These are phyloP conservation scores for Megalopta genalis DNA, from an alignment of 1,140 invertebrate genomes.

Conservation along the genomic window DNA sequence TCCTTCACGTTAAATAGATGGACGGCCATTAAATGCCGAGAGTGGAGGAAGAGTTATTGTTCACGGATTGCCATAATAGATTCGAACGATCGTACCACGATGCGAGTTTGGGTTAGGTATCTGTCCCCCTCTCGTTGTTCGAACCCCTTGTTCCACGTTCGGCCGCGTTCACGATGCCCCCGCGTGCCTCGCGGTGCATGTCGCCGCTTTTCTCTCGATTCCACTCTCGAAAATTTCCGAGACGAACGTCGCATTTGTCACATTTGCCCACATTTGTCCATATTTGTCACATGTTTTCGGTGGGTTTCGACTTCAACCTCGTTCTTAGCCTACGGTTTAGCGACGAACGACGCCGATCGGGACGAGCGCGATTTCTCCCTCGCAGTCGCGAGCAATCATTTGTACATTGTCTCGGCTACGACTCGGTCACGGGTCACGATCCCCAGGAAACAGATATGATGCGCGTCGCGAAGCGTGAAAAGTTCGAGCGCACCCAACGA, in stretches of 20 bases:
- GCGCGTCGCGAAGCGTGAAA: constrained; percentile 76
- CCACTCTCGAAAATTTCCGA: too few species aligned
- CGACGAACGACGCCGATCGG: neutral
- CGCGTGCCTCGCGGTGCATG: neutral
- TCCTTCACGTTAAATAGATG: constrained; percentile 78
- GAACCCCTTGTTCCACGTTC: neutral
- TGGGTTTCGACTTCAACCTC: too few species aligned
- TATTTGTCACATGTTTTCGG: too few species aligned
- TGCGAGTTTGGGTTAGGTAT: neutral
- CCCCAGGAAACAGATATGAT: constrained; percentile 76
- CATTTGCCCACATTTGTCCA: too few species aligned
- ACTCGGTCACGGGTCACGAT: constrained; percentile 58
- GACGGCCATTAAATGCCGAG: constrained; percentile 75
- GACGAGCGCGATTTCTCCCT: constrained; percentile 22
- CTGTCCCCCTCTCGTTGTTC: neutral
- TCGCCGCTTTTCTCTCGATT: neutral
- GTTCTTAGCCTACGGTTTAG: neutral
- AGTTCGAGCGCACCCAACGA: constrained; percentile 68
- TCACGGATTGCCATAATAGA: constrained; percentile 76
- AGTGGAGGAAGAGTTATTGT: constrained; percentile 78
- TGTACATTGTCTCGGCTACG: constrained; percentile 57
- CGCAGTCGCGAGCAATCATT: constrained; percentile 35
- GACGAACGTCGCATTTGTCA: too few species aligned
- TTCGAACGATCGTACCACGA: constrained; percentile 55
- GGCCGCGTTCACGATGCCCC: too few species aligned